Percentiles rank a stretch among this genome's conserved stretches.
These are phyloP conservation scores for Eriosoma lanigerum DNA, from an alignment of 1,140 invertebrate species.

Conservation along the genomic window DNA sequence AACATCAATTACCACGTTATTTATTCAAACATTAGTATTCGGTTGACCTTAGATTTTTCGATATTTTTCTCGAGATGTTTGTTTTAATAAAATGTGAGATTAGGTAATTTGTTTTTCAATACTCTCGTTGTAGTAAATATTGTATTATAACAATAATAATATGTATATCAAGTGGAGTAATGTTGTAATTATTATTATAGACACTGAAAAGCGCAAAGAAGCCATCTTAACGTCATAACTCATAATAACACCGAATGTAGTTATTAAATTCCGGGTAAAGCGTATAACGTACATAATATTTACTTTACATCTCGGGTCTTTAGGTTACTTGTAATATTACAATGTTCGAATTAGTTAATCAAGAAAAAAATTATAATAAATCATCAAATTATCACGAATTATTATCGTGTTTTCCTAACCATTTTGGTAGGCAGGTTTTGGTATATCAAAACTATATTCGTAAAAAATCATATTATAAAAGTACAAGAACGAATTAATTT, in stretches of 20 bases:
- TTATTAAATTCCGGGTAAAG: neutral
- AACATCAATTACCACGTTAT: neutral
- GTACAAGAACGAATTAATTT: too few relatives aligned
- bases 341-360: neutral
- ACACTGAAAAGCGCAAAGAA: neutral
- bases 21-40: neutral
- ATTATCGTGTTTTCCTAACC: neutral
- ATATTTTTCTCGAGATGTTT: neutral
- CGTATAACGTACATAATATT: neutral
- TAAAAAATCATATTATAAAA: too few relatives aligned
- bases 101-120: neutral
- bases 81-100: neutral
- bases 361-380: neutral
- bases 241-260: constrained; percentile 5
- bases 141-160: neutral
- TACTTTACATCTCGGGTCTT: constrained; percentile 11
- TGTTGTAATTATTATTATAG: too few relatives aligned
- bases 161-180: neutral
- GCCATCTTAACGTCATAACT: neutral
- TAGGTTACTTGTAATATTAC: neutral
- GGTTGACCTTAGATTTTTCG: neutral
- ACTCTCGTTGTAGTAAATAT: neutral
- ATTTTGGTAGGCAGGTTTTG: too few relatives aligned
- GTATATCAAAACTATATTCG: neutral
- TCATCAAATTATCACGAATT: neutral